A percentile compares a stretch with the other conserved stretches of the same genome.
phyloP scores from a whole-genome alignment of 2,888 invertebrate species.

The Drosophila yooni region DNA sequence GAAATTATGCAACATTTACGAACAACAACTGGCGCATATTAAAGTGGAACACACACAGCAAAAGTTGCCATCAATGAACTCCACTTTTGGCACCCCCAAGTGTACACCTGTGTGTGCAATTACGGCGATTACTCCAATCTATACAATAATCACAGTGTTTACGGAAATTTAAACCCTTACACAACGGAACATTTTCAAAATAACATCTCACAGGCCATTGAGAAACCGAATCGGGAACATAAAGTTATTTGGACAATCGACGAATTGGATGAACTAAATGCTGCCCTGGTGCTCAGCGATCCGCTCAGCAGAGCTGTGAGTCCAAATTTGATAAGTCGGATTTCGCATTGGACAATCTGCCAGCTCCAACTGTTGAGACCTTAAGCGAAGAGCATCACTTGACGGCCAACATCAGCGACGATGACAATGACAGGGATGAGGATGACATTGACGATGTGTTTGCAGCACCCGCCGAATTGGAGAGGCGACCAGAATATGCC shows the following conservation, averaged over 20 bases:
- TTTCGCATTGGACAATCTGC: conserved; percentile 41
- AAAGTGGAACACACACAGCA: conserved; percentile 26
- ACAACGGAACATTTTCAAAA: conserved; percentile 80
- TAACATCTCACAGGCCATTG: conserved; percentile 70
- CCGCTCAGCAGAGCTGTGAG: neutral
- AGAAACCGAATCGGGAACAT: conserved; percentile 84
- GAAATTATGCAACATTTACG: conserved; percentile 72
- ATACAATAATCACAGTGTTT: conserved; percentile 39
- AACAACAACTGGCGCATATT: conserved; percentile 35
- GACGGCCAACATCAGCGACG: conserved; percentile 45
- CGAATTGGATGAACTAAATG: conserved; percentile 78
- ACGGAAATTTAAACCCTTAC: conserved; percentile 67
- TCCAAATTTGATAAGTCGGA: conserved; percentile 9
- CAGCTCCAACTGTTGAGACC: neutral
- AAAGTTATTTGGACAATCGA: conserved; percentile 85
- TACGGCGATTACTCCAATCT: conserved; percentile 64
- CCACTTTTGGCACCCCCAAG: conserved; percentile 83
- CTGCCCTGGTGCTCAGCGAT: conserved; percentile 48
- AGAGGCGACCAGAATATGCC: neutral
- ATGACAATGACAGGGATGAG: conserved; percentile 51
- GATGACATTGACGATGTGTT: conserved; percentile 63
- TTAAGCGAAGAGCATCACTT: conserved; percentile 19
- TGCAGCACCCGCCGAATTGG: conserved; percentile 30
- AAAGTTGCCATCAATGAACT: conserved; percentile 84
- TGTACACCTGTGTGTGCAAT: conserved; percentile 70